A percentile compares a stretch with the other conserved stretches of the same genome.
Evolutionary conservation across 2,113 vertebrate genomes (phyloP).

Genomic region (Nesogale talazaci): DNA sequence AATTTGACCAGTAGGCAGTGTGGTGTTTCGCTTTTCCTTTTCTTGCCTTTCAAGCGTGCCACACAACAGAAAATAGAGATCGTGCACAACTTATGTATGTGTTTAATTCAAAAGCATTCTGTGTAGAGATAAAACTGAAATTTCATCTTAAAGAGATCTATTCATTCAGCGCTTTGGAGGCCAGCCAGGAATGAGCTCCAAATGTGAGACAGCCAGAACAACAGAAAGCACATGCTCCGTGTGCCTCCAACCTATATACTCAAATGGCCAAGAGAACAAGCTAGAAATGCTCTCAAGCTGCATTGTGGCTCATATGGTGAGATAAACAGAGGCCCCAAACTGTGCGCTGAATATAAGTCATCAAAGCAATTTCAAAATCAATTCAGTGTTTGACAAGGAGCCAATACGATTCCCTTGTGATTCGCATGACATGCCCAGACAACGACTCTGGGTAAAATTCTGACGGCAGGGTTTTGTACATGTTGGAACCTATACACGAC

Average conservation of each 20-base stretch:
- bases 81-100: slow-evolving; percentile 51
- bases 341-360: slow-evolving; percentile 61
- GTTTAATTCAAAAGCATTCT: slow-evolving; percentile 72
- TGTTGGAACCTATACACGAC: not conserved
- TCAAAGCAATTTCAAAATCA: slow-evolving; percentile 81
- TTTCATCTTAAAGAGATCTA: slow-evolving; percentile 76
- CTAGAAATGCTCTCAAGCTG: slow-evolving; percentile 52
- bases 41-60: slow-evolving; percentile 58
- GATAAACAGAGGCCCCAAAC: slow-evolving; percentile 65
- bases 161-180: slow-evolving; percentile 62
- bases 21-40: slow-evolving; percentile 24
- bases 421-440: slow-evolving; percentile 55
- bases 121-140: slow-evolving; percentile 69
- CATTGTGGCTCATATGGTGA: slow-evolving; percentile 17
- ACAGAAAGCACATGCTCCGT: not conserved
- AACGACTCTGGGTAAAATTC: slow-evolving; percentile 45
- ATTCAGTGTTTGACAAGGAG: slow-evolving; percentile 77
- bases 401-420: slow-evolving; percentile 56
- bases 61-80: slow-evolving; percentile 56
- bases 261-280: not conserved
- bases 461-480: slow-evolving; percentile 60
- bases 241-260: slow-evolving; percentile 53
- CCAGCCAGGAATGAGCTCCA: slow-evolving; percentile 53
- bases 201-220: not conserved
- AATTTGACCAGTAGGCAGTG: slow-evolving; percentile 16